Evolutionary conservation across 2,113 vertebrate species (phyloP), one percentile per base, ranked within the genome.

Genomic region (Chrysochloris asiatica): DNA sequence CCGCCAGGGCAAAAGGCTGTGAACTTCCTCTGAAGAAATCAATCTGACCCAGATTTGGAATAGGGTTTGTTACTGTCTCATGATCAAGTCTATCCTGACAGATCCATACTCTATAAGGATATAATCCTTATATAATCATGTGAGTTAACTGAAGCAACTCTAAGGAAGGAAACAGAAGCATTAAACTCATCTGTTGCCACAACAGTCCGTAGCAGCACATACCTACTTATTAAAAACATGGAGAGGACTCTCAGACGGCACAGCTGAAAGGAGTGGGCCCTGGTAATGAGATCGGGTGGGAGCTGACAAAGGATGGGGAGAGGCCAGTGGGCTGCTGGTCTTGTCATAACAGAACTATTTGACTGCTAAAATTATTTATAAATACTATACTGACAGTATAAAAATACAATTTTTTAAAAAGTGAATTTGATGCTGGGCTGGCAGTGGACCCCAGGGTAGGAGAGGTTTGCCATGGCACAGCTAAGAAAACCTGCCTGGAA

Each of bases 261-360:
- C n/a, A 76, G 33, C 14, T 11, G 19, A 0, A 3, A 65, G 28
- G 76, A 47, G 33, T 48, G 12, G 13, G 21, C 56, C 43, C 4
- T 16, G 52, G 47, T 21, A n/a, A 14, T 9, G 3, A 30, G 26
- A n/a, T n/a, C n/a, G n/a, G n/a, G n/a, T n/a, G n/a, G n/a, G n/a
- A n/a, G n/a, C n/a, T n/a, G 2, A 6, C 0, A 2, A 14, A 28
- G 45, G 1, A 3, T n/a, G 16, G 26, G 38, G 2, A 7, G 4
- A 30, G 1, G 47, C 38, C n/a, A 45, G 16, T 14, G 6, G 22
- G 36, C 17, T 56, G 17, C 38, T 47, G 3, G 9, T 28, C 56
- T 56, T 43, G n/a, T 36, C 17, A 11, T 45, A n/a, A 33, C 5
- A 67, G 38, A 50, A 43, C 28, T 52, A 36, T 36, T 71, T 30